A percentile compares a stretch with the other conserved stretches of the same genome.
These are phyloP conservation scores for Calliphora vicina DNA, from an alignment of 1,140 invertebrate genomes.

Conservation along the genomic window DNA sequence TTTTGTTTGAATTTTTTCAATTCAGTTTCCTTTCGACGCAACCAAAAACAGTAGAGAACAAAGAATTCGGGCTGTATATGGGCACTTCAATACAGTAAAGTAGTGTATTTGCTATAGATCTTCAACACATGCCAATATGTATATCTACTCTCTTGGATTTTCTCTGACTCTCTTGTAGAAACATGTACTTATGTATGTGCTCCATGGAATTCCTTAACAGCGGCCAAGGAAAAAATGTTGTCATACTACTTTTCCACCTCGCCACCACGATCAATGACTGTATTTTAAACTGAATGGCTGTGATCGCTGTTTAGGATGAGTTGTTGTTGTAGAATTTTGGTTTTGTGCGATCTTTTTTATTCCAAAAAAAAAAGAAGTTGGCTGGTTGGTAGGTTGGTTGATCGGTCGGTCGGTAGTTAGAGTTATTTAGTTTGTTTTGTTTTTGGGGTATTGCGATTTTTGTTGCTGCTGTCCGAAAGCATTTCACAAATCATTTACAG, in stretches of 20 bases:
- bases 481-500: conserved; percentile 33
- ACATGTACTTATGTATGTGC: not conserved
- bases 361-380: not conserved
- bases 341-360: not conserved
- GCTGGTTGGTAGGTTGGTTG: not conserved
- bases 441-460: not conserved
- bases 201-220: conserved; percentile 22
- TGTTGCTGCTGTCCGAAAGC: not conserved
- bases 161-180: not conserved
- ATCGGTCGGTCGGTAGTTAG: not conserved
- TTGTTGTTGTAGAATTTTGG: not conserved
- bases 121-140: not conserved
- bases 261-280: conserved; percentile 28
- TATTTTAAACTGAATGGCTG: conserved; percentile 23
- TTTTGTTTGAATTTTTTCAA: not conserved
- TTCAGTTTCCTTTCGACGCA: no score
- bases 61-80: not conserved
- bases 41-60: not conserved
- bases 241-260: conserved; percentile 30
- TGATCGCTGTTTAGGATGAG: not conserved
- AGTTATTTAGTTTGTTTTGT: conserved; percentile 11
- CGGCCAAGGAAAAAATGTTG: conserved; percentile 28
- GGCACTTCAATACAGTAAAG: not conserved
- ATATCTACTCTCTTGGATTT: not conserved
- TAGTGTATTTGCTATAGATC: not conserved